Percentiles rank a stretch among this genome's conserved stretches.
Evolutionary conservation across 2,888 invertebrate genomes (phyloP).

Genomic region (Hylaea fasciaria): DNA sequence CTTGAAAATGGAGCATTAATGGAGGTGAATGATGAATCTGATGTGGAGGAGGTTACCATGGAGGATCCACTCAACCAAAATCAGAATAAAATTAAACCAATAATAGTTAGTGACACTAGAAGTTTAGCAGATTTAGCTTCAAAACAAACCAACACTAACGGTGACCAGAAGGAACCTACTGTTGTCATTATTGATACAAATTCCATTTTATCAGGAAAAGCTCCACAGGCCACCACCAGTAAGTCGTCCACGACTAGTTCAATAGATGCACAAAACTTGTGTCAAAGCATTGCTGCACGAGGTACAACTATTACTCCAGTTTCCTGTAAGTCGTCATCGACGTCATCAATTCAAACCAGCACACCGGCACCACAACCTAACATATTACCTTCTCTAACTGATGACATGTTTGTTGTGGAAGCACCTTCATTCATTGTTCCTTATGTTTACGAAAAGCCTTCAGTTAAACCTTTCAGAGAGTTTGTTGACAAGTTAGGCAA

Average conservation of each 20-base stretch:
- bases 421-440: slow-evolving; percentile 97
- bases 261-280: slow-evolving; percentile 71
- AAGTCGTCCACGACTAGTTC: slow-evolving; percentile 54
- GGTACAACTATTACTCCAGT: slow-evolving; percentile 85
- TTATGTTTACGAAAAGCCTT: slow-evolving; percentile 96
- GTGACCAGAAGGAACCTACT: slow-evolving; percentile 88
- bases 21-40: slow-evolving; percentile 44
- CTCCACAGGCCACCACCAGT: slow-evolving; percentile 50
- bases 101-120: slow-evolving; percentile 91
- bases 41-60: slow-evolving; percentile 84
- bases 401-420: slow-evolving; percentile 97
- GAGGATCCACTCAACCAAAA: slow-evolving; percentile 86
- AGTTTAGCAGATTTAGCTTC: slow-evolving; percentile 88
- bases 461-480: slow-evolving; percentile 91
- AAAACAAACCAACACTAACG: slow-evolving; percentile 77
- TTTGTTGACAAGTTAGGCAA: slow-evolving; percentile 88
- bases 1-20: slow-evolving; percentile 77
- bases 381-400: slow-evolving; percentile 92
- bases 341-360: slow-evolving; percentile 37
- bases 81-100: slow-evolving; percentile 73
- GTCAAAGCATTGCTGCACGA: slow-evolving; percentile 79
- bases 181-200: slow-evolving; percentile 95
- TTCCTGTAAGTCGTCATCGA: slow-evolving; percentile 60
- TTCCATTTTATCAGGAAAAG: slow-evolving; percentile 83
- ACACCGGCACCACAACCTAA: slow-evolving; percentile 64